Evolutionary conservation across 2,888 invertebrate species (phyloP), one percentile per base, ranked within the genome.

Genomic region (Alloscopus bannaensis): DNA sequence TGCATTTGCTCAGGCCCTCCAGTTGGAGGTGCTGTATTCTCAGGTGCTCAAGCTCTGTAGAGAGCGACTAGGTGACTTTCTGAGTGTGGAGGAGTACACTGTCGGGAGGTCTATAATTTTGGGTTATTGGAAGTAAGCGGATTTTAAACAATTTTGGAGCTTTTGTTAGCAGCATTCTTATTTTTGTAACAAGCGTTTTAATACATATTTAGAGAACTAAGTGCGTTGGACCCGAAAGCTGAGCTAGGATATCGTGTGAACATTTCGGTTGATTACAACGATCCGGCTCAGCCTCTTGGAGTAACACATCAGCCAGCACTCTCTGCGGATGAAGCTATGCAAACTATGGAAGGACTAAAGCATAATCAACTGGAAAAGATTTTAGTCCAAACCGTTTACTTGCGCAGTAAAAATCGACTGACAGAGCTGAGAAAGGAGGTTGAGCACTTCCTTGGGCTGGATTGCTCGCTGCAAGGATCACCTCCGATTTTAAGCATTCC

Each of bases 301-400:
- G 88, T 91, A 11, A 87, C 88, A 13, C 91, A 91, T 86, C 87
- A 87, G 29, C 91, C 91, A 1, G 87, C 89, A 18, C 87, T 91
- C 81, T 86, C 88, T 22, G 87, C 87, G 0, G 88, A 88, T 31
- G 90, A 89, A 81, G 87, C 88, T 59, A 86, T 87, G 26, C 87
- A 88, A 87, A 90, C 88, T 88, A 87, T 89, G 89, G 55, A 90
- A 90, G 84, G 83, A 8, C 50, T 82, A 16, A 81, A 81, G 50
- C 75, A 75, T 29, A 84, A 83, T 82, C 84, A 84, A 29, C 95
- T 98, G 93, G 98, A 98, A 90, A 93, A 96, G 42, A 90, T 98
- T 68, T 90, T 98, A 42, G 97, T 98, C 4, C 97, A 97, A 88
- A 98, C 98, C 0, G 97, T 98, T 85, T 97, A 98, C 87, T 94